Evolutionary conservation across 2,888 invertebrate genomes (phyloP), one percentile per base, ranked within the genome.

Genomic region (Ectobius pallidus): DNA sequence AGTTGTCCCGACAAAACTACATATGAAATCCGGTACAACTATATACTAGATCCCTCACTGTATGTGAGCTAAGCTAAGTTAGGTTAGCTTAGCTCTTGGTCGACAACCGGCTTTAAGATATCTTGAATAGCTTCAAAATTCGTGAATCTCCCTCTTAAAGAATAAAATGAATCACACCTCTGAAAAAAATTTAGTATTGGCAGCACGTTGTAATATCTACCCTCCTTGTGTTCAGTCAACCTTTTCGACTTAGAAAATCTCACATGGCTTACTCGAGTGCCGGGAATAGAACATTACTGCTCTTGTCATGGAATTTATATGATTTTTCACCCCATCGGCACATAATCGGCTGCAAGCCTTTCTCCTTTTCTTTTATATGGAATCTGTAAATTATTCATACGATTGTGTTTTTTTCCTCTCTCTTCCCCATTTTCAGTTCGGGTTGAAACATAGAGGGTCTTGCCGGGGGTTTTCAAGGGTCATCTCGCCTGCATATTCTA

Each of bases 261-360:
- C 9, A n/a, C 9, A 14, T 46, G 30, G n/a, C n/a, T n/a, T n/a
- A n/a, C n/a, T n/a, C n/a, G n/a, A n/a, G n/a, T n/a, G n/a, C n/a
- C n/a, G n/a, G n/a, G n/a, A n/a, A 34, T 34, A 7, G 30, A 30
- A 58, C 34, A 58, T 30, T 58, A 30, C 58, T n/a, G 16, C 58
- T 30, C 16, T 58, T 58, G 32, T 58, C n/a, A 30, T 58, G 30
- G 22, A 30, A 58, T 58, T 58, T 58, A 30, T 58, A n/a, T 58
- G 58, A 58, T 58, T 30, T 30, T 30, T 58, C 58, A 58, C 58
- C 58, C 58, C 58, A 58, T 58, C 30, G 58, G 58, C n/a, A 30
- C 30, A 58, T 58, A 58, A 58, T 30, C 25, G 58, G 11, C 27
- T 30, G n/a, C 3, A 58, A 30, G 27, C n/a, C 30, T 30, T 46